Evolutionary conservation across 1,140 invertebrate genomes (phyloP).

Genomic region (Chrysoperla carnea): DNA sequence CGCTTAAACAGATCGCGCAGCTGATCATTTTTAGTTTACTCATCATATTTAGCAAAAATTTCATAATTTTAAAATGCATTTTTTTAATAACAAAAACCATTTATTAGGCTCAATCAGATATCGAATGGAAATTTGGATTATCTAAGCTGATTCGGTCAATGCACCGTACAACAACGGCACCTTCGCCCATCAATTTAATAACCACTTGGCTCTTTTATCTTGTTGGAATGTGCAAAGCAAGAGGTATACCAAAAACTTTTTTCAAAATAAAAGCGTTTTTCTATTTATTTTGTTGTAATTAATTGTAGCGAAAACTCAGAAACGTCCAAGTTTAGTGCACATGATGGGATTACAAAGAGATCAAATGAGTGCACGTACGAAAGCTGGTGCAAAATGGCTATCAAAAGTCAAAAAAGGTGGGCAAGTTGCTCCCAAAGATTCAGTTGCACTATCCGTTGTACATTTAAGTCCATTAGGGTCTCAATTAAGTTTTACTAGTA

Average conservation of each 20-base stretch:
- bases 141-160: slow-evolving; percentile 97
- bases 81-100: neutral
- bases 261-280: neutral
- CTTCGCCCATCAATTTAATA: slow-evolving; percentile 89
- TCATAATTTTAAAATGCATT: too few species aligned
- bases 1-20: too few species aligned
- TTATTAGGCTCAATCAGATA: slow-evolving; percentile 91
- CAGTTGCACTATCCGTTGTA: slow-evolving; percentile 52
- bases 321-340: slow-evolving; percentile 61
- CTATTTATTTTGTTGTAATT: neutral
- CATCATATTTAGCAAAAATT: too few species aligned
- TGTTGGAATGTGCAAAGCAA: slow-evolving; percentile 59
- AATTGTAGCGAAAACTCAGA: slow-evolving; percentile 29
- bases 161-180: slow-evolving; percentile 94
- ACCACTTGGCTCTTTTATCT: slow-evolving; percentile 83
- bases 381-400: slow-evolving; percentile 70
- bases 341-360: slow-evolving; percentile 56
- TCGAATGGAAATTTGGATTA: slow-evolving; percentile 98
- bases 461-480: slow-evolving; percentile 67
- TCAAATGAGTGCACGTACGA: slow-evolving; percentile 57
- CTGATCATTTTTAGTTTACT: too few species aligned
- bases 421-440: slow-evolving; percentile 63
- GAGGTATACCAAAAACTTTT: slow-evolving; percentile 23
- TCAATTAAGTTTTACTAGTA: slow-evolving; percentile 54
- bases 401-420: slow-evolving; percentile 62